phyloP scores from a whole-genome alignment of 2,888 invertebrate species.

The Sepiola atlantica region DNA sequence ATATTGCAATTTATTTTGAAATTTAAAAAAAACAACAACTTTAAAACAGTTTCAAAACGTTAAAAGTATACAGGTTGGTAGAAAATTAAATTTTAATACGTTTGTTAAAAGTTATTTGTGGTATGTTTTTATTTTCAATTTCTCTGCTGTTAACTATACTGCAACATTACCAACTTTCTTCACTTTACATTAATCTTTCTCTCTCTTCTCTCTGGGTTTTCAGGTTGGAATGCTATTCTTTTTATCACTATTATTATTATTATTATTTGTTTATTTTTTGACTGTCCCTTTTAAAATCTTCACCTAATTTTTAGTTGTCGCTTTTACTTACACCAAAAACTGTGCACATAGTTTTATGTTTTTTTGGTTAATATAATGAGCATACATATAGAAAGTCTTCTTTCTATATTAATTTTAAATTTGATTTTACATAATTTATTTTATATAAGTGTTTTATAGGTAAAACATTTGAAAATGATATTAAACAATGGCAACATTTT shows the following conservation, averaged over 20 bases:
- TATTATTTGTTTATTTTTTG: background rate
- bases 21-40: too few relatives aligned
- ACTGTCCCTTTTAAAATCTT: background rate
- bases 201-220: background rate
- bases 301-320: background rate
- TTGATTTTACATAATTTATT: background rate
- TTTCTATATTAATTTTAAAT: too few relatives aligned
- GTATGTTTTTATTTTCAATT: too few relatives aligned
- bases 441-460: background rate
- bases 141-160: too few relatives aligned
- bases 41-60: too few relatives aligned
- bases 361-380: background rate
- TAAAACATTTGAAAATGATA: too few relatives aligned
- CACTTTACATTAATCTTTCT: background rate
- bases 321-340: conserved; percentile 34
- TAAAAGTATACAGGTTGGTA: too few relatives aligned
- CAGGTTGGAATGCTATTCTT: background rate
- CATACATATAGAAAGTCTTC: background rate
- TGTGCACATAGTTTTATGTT: background rate
- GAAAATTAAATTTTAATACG: too few relatives aligned
- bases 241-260: background rate
- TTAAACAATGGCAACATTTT: too few relatives aligned
- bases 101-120: too few relatives aligned
- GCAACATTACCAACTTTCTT: background rate
- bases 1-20: too few relatives aligned